Evolutionary conservation across 2,113 vertebrate genomes (phyloP).

Genomic region (Erinaceus europaeus): DNA sequence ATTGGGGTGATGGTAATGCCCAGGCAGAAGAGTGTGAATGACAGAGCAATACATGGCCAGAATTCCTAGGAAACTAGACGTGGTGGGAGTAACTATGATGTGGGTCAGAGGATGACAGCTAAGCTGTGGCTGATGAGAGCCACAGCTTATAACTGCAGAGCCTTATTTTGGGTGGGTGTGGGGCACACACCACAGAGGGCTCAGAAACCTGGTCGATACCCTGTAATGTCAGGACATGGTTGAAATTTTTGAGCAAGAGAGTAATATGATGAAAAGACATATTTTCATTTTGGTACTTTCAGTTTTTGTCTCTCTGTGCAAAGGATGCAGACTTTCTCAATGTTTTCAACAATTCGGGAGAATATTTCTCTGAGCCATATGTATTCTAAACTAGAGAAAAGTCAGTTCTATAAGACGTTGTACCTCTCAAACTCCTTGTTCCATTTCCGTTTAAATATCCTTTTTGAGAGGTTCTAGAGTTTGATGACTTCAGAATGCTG

Average conservation of each 20-base stretch:
- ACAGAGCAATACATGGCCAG: background rate
- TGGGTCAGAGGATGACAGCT: background rate
- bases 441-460: constrained; percentile 45
- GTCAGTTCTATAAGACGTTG: background rate
- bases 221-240: background rate
- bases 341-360: constrained; percentile 1
- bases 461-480: constrained; percentile 36
- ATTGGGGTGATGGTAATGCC: background rate
- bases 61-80: background rate
- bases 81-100: background rate
- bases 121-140: background rate
- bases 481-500: constrained; percentile 42
- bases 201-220: constrained; percentile 3
- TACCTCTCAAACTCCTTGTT: background rate
- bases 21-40: background rate
- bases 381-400: constrained; percentile 30
- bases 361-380: background rate
- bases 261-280: constrained; percentile 1
- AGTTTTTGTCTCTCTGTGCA: background rate
- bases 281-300: constrained; percentile 31
- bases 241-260: constrained; percentile 29
- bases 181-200: background rate
- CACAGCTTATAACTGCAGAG: background rate
- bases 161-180: background rate
- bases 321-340: constrained; percentile 50